A percentile compares a stretch with the other conserved stretches of the same genome.
Evolutionary conservation across 1,140 invertebrate genomes (phyloP).

Genomic region (Leptoteleia sp.): DNA sequence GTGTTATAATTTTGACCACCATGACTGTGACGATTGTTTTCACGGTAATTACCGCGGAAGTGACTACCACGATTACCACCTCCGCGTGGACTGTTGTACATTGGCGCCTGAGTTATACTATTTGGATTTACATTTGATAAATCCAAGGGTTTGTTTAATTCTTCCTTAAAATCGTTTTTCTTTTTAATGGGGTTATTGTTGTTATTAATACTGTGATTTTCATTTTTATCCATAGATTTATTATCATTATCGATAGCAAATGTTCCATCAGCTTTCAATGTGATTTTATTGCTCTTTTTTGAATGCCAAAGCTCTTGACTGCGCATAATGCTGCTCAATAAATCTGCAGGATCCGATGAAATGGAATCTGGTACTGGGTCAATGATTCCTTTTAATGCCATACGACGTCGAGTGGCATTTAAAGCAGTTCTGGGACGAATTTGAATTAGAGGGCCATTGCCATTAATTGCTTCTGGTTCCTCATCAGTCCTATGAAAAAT

Average conservation of each 20-base stretch:
- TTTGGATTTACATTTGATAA: slow-evolving; percentile 71
- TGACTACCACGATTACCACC: slow-evolving; percentile 74
- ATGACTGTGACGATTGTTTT: slow-evolving; percentile 73
- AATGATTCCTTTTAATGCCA: slow-evolving; percentile 78
- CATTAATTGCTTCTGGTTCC: slow-evolving; percentile 66
- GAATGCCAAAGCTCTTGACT: slow-evolving; percentile 88
- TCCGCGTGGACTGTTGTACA: slow-evolving; percentile 81
- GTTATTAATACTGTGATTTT: slow-evolving; percentile 74
- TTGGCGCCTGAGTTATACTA: slow-evolving; percentile 82
- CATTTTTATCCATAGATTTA: slow-evolving; percentile 31
- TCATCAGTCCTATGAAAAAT: slow-evolving; percentile 72
- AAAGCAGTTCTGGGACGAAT: slow-evolving; percentile 75
- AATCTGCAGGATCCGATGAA: slow-evolving; percentile 75
- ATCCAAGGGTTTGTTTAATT: slow-evolving; percentile 72
- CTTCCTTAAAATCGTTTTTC: too few species aligned
- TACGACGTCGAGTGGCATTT: slow-evolving; percentile 69
- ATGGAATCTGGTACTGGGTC: slow-evolving; percentile 68
- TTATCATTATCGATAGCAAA: slow-evolving; percentile 78
- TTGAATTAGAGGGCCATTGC: slow-evolving; percentile 64
- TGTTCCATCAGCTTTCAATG: slow-evolving; percentile 84
- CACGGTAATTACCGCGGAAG: slow-evolving; percentile 74
- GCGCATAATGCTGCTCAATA: slow-evolving; percentile 88
- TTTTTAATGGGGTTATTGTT: slow-evolving; percentile 69
- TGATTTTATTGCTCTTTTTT: slow-evolving; percentile 83
- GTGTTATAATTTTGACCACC: slow-evolving; percentile 66